Evolutionary conservation across 2,113 vertebrate species (phyloP).

Genomic region (Chionomys nivalis): DNA sequence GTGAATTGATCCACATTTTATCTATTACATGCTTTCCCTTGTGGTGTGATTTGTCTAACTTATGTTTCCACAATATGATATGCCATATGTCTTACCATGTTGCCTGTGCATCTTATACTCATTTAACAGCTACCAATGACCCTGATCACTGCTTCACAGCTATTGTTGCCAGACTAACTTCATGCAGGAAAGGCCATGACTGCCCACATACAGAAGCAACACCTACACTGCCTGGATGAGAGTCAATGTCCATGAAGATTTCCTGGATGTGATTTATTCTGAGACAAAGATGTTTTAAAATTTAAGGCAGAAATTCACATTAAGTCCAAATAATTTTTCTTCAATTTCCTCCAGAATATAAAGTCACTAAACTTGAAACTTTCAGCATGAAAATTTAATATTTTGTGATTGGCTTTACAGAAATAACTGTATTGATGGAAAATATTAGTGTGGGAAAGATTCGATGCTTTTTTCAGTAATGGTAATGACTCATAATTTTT

Average conservation of each 20-base stretch:
- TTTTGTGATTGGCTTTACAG: too few species aligned
- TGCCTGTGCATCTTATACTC: neutral
- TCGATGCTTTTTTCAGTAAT: neutral
- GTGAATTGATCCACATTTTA: neutral
- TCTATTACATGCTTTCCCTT: neutral
- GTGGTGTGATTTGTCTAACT: neutral
- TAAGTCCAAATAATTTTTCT: neutral
- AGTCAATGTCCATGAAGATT: neutral
- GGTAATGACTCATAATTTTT: neutral
- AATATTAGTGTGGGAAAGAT: neutral
- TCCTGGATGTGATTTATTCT: neutral
- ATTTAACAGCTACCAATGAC: neutral
- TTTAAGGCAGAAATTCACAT: neutral
- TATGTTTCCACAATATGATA: neutral
- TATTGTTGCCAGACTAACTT: neutral
- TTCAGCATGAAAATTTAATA: neutral
- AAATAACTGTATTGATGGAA: neutral
- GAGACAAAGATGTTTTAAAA: neutral
- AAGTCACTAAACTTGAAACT: neutral
- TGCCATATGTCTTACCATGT: neutral
- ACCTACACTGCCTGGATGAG: neutral
- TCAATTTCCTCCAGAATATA: neutral
- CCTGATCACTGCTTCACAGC: neutral
- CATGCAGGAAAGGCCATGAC: neutral
- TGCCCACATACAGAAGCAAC: neutral